phyloP scores from a whole-genome alignment of 2,113 vertebrate species.

The Coreoperca whiteheadi region DNA sequence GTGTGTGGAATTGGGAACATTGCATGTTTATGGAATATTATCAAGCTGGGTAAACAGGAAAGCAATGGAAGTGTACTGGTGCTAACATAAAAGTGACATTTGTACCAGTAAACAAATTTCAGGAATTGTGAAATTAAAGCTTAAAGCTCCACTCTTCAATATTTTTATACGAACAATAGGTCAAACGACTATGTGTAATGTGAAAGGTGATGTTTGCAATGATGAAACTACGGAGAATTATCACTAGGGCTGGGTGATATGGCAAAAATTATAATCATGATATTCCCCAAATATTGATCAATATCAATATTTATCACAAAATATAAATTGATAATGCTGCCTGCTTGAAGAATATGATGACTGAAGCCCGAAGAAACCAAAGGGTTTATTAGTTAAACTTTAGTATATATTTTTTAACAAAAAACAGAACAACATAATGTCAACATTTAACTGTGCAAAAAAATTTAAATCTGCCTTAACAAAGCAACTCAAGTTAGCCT shows the following conservation, averaged over 20 bases:
- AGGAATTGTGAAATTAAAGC: not conserved
- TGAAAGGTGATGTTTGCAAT: not conserved
- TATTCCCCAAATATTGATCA: too few species aligned
- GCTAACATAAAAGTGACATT: not conserved
- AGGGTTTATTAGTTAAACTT: too few species aligned
- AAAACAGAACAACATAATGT: too few species aligned
- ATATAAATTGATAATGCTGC: too few species aligned
- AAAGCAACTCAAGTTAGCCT: too few species aligned
- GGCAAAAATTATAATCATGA: too few species aligned
- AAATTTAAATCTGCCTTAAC: too few species aligned
- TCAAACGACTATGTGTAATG: not conserved
- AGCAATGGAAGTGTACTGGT: not conserved
- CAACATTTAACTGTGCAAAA: too few species aligned
- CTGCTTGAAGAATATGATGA: too few species aligned
- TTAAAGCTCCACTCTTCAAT: not conserved
- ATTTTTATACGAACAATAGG: not conserved
- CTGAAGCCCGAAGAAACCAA: too few species aligned
- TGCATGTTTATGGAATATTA: not conserved
- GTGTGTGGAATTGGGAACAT: constrained; percentile 14
- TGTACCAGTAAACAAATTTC: not conserved
- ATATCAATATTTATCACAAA: too few species aligned
- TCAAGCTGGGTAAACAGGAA: not conserved
- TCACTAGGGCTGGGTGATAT: not conserved
- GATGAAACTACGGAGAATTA: not conserved
- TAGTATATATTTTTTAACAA: too few species aligned